Conservation (phyloP, 2,797 vertebrate species). For the Mormyrops boulengeri region DNA sequence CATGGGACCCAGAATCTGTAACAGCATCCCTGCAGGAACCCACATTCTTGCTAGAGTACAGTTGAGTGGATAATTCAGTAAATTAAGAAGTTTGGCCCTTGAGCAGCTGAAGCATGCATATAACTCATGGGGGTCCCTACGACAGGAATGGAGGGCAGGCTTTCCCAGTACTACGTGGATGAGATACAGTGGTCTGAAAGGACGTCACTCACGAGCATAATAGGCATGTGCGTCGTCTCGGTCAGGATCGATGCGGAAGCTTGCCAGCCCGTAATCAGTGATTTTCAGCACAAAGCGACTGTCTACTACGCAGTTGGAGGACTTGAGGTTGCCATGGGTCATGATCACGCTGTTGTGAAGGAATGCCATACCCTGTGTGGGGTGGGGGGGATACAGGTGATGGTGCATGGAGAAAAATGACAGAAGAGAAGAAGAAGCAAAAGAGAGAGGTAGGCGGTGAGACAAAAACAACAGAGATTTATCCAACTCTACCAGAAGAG, state of each 20-base stretch:
- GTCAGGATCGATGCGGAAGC: constrained; percentile 60
- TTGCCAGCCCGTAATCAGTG: constrained; percentile 86
- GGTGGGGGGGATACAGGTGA: background rate
- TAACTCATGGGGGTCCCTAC: background rate
- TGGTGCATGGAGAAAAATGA: background rate
- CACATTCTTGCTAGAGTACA: background rate
- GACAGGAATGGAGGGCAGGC: background rate
- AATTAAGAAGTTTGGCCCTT: background rate
- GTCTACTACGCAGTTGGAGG: constrained; percentile 91
- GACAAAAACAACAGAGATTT: background rate
- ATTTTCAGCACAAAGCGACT: constrained; percentile 93
- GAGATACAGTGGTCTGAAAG: background rate
- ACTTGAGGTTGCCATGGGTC: constrained; percentile 88
- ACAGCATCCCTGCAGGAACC: background rate
- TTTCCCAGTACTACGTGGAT: background rate
- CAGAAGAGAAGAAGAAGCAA: background rate
- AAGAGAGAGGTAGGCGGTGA: background rate
- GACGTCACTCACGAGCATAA: constrained; percentile 75
- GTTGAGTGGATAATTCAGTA: background rate
- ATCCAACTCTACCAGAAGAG: background rate
- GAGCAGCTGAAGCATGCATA: background rate
- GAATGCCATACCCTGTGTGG: constrained; percentile 80
- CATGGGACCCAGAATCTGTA: background rate
- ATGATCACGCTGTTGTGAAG: constrained; percentile 80
- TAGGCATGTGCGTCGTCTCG: constrained; percentile 66